Conservation (phyloP, 2,888 invertebrate genomes). For the Phytoseiulus persimilis region DNA sequence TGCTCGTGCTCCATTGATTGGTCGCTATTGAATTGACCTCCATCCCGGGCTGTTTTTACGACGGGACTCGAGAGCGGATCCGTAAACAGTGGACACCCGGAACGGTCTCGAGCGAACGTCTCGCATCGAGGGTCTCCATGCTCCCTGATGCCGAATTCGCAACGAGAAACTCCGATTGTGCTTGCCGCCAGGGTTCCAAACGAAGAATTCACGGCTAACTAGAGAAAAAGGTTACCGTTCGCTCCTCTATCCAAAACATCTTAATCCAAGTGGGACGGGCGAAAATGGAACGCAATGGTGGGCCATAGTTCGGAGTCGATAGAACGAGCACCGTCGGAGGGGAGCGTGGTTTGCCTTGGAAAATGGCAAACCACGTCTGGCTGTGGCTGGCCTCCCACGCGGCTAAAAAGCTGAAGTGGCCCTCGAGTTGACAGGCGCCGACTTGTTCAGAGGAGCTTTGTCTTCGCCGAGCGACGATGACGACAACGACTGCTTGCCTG, state of each 20-base stretch:
- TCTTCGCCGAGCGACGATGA: background rate
- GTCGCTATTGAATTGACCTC: background rate
- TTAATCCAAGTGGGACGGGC: no score
- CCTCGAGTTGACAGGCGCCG: slow-evolving; percentile 5
- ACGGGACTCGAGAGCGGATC: background rate
- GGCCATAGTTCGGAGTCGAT: background rate
- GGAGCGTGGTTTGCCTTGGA: background rate
- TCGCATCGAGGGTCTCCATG: no score
- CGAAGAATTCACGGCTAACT: no score
- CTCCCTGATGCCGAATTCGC: no score
- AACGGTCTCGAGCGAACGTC: background rate
- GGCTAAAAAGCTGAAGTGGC: background rate
- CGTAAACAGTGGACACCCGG: background rate
- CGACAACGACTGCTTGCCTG: background rate
- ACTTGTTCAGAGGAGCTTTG: background rate
- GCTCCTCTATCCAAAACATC: no score
- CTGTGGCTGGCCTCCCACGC: slow-evolving; percentile 5
- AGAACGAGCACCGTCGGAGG: background rate
- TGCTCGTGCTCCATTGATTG: background rate
- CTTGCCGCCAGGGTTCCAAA: no score
- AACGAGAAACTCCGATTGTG: no score
- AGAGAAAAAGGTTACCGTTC: no score
- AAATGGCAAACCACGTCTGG: background rate
- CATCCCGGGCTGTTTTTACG: background rate
- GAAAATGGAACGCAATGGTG: no score